Percentiles rank a stretch among this genome's conserved stretches.
phyloP scores from a whole-genome alignment of 2,888 invertebrate genomes.

The Sipha maydis region DNA sequence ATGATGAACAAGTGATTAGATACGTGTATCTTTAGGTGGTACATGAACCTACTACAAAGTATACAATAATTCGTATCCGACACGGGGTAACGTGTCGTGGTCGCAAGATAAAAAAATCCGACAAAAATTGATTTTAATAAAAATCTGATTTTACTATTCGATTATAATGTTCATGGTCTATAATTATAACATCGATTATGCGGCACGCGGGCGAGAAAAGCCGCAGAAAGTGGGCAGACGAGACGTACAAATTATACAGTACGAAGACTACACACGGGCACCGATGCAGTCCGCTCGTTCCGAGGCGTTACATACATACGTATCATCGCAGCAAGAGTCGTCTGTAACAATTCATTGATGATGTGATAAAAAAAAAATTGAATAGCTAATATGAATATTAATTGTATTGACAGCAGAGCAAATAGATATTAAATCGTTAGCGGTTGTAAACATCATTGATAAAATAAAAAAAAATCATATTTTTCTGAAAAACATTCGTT shows the following conservation, averaged over 20 bases:
- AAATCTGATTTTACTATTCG: slow-evolving; percentile 31
- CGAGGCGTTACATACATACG: slow-evolving; percentile 10
- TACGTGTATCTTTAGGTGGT: no score
- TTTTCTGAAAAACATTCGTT: neutral
- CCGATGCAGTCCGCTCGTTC: neutral
- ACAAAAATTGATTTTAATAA: slow-evolving; percentile 29
- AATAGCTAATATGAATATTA: slow-evolving; percentile 6
- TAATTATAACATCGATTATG: slow-evolving; percentile 52
- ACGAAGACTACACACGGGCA: no score
- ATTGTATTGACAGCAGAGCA: slow-evolving; percentile 10
- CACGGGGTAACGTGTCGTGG: neutral
- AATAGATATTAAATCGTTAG: neutral
- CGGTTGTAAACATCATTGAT: neutral
- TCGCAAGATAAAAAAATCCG: neutral
- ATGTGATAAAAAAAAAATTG: neutral
- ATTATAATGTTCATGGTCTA: slow-evolving; percentile 9
- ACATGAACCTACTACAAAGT: no score
- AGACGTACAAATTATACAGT: slow-evolving; percentile 46
- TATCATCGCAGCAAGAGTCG: neutral
- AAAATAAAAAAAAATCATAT: neutral
- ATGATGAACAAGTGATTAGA: neutral
- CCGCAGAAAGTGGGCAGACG: slow-evolving; percentile 39
- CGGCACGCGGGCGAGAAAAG: slow-evolving; percentile 27
- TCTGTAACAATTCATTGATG: neutral
- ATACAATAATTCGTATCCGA: neutral